phyloP scores from a whole-genome alignment of 2,797 vertebrate species.

The Myotis planiceps region DNA sequence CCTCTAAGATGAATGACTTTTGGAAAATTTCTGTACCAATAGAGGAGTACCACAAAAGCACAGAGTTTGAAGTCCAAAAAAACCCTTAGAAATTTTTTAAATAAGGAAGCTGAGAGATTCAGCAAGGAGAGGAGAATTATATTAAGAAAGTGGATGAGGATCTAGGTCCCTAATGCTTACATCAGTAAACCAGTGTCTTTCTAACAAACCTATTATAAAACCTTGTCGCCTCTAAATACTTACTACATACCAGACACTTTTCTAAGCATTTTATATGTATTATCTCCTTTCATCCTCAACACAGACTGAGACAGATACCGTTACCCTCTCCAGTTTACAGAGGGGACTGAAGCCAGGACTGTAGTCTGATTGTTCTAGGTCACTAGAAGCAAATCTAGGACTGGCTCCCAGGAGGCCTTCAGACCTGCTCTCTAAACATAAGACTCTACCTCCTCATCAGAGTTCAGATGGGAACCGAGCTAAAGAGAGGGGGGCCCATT shows the following conservation, averaged over 20 bases:
- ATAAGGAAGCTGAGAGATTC: background rate
- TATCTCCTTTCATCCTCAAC: background rate
- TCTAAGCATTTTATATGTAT: background rate
- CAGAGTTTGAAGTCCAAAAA: background rate
- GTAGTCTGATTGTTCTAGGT: background rate
- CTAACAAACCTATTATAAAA: background rate
- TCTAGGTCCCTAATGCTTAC: background rate
- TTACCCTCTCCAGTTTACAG: background rate
- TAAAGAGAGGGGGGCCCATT: background rate
- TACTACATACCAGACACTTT: background rate
- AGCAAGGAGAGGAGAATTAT: background rate
- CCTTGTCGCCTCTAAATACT: background rate
- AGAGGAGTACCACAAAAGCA: background rate
- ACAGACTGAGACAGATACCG: background rate
- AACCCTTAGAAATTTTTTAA: background rate
- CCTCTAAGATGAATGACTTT: conserved; percentile 4
- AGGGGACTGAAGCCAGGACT: background rate
- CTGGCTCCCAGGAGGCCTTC: background rate
- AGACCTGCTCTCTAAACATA: background rate
- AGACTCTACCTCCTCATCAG: background rate
- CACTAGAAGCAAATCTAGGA: background rate
- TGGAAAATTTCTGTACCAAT: background rate
- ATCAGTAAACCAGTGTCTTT: background rate
- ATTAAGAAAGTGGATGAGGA: background rate
- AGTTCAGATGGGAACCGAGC: background rate